phyloP scores from a whole-genome alignment of 1,140 invertebrate genomes.

The Condylostylus longicornis region DNA sequence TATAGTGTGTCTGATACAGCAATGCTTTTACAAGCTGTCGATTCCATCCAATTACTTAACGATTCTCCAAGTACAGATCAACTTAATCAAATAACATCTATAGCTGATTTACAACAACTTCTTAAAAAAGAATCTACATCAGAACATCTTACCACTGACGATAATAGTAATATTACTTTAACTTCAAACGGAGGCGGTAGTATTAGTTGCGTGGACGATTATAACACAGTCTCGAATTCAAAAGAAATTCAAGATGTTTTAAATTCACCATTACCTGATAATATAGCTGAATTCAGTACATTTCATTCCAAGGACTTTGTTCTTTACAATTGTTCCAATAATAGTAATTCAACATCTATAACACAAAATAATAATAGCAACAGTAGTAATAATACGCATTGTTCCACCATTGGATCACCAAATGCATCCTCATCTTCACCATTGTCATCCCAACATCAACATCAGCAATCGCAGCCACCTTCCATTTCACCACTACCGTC shows the following conservation, averaged over 20 bases:
- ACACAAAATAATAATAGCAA: too few species aligned
- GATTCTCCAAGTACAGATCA: constrained; percentile 44
- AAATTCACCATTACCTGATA: constrained; percentile 59
- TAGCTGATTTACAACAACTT: not conserved
- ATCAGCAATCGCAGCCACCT: constrained; percentile 21
- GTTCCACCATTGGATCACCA: constrained; percentile 20
- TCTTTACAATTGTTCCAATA: constrained; percentile 25
- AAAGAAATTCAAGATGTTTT: constrained; percentile 49
- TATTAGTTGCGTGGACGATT: too few species aligned
- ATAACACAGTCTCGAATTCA: too few species aligned
- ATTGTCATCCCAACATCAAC: constrained; percentile 35
- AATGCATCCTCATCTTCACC: constrained; percentile 36
- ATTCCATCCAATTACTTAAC: constrained; percentile 51
- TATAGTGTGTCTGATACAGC: constrained; percentile 55
- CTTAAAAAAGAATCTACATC: not conserved
- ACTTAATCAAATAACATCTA: constrained; percentile 37
- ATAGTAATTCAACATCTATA: constrained; percentile 31
- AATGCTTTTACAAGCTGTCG: constrained; percentile 47
- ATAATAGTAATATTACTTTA: constrained; percentile 41
- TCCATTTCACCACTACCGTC: constrained; percentile 48
- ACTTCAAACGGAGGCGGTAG: too few species aligned
- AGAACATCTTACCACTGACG: constrained; percentile 20
- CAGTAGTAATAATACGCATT: constrained; percentile 31
- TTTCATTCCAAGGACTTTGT: constrained; percentile 43
- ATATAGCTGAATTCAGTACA: constrained; percentile 63